Evolutionary conservation across 1,140 invertebrate genomes (phyloP).

Genomic region (Pentalonia nigronervosa): DNA sequence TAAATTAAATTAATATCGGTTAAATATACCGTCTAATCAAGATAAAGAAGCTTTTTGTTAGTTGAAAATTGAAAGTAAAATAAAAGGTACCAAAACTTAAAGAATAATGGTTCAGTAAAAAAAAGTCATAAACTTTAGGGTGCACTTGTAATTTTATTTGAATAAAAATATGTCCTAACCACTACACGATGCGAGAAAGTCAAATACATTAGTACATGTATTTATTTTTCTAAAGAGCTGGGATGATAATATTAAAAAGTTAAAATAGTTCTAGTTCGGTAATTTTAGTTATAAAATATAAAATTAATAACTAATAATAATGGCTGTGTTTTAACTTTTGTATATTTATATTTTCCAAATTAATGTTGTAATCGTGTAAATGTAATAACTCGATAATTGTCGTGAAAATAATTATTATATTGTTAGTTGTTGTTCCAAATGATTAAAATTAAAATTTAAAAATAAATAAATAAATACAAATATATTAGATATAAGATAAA

Average conservation of each 20-base stretch:
- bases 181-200: not conserved
- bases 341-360: not conserved
- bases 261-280: too few relatives aligned
- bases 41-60: not conserved
- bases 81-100: not conserved
- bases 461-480: not conserved
- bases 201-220: not conserved
- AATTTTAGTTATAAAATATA: too few relatives aligned
- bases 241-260: not conserved
- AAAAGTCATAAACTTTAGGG: not conserved
- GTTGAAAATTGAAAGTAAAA: not conserved
- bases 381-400: not conserved
- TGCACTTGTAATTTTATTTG: not conserved
- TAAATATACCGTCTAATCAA: not conserved
- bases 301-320: not conserved
- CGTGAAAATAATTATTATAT: not conserved
- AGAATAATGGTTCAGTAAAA: not conserved
- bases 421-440: not conserved
- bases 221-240: not conserved
- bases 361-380: not conserved
- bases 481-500: not conserved
- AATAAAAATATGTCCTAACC: not conserved
- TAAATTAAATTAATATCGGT: conserved; percentile 6
- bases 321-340: not conserved
- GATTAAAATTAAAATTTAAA: too few relatives aligned